Conservation (phyloP, 2,797 vertebrate genomes). For the Phalloptychus januarius region DNA sequence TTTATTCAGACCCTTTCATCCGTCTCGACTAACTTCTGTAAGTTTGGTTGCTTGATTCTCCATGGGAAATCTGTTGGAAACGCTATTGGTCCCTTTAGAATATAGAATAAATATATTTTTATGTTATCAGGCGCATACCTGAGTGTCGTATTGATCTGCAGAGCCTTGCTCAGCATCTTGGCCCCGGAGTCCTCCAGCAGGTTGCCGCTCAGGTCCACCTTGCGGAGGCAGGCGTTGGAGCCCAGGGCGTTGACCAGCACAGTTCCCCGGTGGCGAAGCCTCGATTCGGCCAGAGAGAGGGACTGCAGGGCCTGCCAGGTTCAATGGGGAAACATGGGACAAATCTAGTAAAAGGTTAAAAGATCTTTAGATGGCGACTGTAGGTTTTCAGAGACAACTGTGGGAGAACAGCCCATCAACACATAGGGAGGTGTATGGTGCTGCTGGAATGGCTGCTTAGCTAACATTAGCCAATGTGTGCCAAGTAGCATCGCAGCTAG, state of each 20-base stretch:
- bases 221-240: constrained; percentile 88
- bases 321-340: not conserved
- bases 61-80: not conserved
- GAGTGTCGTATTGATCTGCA: constrained; percentile 86
- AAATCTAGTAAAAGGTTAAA: not conserved
- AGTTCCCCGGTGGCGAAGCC: constrained; percentile 87
- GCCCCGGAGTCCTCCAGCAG: constrained; percentile 90
- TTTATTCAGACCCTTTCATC: constrained; percentile 22
- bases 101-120: not conserved
- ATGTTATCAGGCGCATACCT: constrained; percentile 58
- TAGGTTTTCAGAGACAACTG: not conserved
- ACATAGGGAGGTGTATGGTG: too few relatives aligned
- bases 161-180: constrained; percentile 92
- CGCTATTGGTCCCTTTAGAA: not conserved
- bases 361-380: not conserved
- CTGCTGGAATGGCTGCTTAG: too few relatives aligned
- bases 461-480: too few relatives aligned
- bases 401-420: too few relatives aligned
- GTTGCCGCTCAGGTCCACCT: constrained; percentile 91
- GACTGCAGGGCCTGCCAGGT: constrained; percentile 85
- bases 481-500: too few relatives aligned
- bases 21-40: constrained; percentile 3
- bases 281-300: constrained; percentile 88
- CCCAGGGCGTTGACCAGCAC: constrained; percentile 91
- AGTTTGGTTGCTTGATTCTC: constrained; percentile 5